Conservation (phyloP, 1,140 invertebrate genomes). For the Dinoponera quadriceps region DNA sequence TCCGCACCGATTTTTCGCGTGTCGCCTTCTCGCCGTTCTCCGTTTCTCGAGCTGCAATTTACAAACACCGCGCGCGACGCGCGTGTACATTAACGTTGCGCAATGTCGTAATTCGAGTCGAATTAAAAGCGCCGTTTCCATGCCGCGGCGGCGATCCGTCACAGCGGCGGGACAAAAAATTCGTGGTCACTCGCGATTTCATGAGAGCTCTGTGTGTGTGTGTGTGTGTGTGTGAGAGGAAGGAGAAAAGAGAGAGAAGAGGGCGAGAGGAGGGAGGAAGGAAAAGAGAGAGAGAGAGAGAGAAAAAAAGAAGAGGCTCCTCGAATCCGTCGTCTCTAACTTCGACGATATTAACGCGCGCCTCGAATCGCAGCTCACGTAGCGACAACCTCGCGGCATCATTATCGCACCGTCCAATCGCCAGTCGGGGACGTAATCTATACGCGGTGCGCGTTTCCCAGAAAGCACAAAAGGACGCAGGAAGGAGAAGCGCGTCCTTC, state of each 20-base stretch:
- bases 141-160: not conserved
- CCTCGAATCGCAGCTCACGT: conserved; percentile 72
- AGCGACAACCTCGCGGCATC: conserved; percentile 69
- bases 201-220: not conserved
- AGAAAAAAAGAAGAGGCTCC: not conserved
- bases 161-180: not conserved
- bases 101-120: conserved; percentile 34
- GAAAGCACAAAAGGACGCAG: conserved; percentile 72
- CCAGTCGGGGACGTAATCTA: conserved; percentile 67
- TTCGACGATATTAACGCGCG: conserved; percentile 67
- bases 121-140: conserved; percentile 47
- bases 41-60: not conserved
- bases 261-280: too few species aligned
- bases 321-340: conserved; percentile 15
- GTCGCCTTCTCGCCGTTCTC: conserved; percentile 21
- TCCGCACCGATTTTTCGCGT: conserved; percentile 14
- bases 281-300: not conserved
- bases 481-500: conserved; percentile 69
- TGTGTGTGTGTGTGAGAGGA: not conserved
- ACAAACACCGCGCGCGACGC: conserved; percentile 5
- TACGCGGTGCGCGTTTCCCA: conserved; percentile 66
- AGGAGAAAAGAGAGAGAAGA: not conserved
- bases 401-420: conserved; percentile 70
- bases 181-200: conserved; percentile 41
- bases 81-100: conserved; percentile 29